Percentiles rank a stretch among this genome's conserved stretches.
Evolutionary conservation across 2,113 vertebrate species (phyloP).

Genomic region (Myxocyprinus asiaticus): DNA sequence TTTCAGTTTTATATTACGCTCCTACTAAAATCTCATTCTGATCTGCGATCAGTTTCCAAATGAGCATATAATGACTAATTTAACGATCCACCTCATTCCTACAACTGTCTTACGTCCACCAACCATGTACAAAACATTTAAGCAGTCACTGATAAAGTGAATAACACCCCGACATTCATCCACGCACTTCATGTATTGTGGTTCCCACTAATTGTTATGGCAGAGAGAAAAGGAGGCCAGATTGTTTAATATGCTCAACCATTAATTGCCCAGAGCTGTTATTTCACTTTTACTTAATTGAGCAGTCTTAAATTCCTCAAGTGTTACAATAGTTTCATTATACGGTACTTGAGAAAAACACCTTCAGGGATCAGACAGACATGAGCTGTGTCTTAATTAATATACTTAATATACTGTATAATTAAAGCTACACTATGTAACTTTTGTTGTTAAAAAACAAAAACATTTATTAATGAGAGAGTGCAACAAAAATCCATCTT

Average conservation of each 20-base stretch:
- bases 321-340: no score
- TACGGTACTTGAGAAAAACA: no score
- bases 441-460: no score
- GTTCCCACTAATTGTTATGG: slow-evolving; percentile 9
- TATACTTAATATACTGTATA: no score
- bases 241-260: not conserved
- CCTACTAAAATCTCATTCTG: not conserved
- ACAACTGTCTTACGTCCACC: not conserved
- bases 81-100: not conserved
- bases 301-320: no score
- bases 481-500: no score
- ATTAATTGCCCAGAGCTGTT: slow-evolving; percentile 20
- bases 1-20: not conserved
- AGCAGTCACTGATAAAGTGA: slow-evolving; percentile 10
- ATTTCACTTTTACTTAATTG: not conserved
- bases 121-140: slow-evolving; percentile 6
- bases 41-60: not conserved
- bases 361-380: no score
- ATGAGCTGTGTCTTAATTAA: no score
- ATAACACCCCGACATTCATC: slow-evolving; percentile 6
- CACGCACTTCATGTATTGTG: not conserved
- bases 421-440: no score
- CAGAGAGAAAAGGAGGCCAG: slow-evolving; percentile 1
- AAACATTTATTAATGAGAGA: no score
- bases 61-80: not conserved